Base-by-base conservation (phyloP, 2,113 vertebrate species). In the Colistium nudipinnis region DNA sequence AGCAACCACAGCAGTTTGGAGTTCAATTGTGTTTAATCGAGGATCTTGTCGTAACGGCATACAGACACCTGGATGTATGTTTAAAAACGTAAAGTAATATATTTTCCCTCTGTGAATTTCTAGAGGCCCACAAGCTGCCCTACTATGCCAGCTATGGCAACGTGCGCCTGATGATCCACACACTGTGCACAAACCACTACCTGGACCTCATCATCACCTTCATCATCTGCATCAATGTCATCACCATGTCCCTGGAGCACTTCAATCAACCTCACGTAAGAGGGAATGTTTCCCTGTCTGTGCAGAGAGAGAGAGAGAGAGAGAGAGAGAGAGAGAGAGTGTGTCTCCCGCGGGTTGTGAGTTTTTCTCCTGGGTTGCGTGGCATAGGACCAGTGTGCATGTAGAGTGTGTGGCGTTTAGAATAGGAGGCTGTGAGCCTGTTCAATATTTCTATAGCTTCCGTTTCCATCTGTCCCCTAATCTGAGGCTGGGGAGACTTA, bases 171-270 rank as follows among this genome's bases (percentile, higher is more conserved):
- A 94, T 98, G 91, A 97, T 99, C 90, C 97, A 99, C 91, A 95
- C 95, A 20, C 93, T 97, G 91, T 99, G 97, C 88, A 99, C 97
- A 76, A 98, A 96, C 92, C 96, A 98, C 94, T 96, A 98, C 87
- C 90, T 99, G 94, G 97, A 99, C 91, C 96, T 99, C 92, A 98
- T 98, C 90, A 98, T 99, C 93, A 99, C 97, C 88, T 96, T 96
- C 91, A 96, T 98, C 92, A 99, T 99, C 93, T 96, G 96, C 87
- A 94, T 99, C 93, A 99, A 99, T 0, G 97, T 99, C 78, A 94
- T 99, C 90, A 99, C 97, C 76, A 99, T 99, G 97, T 98, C 97
- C 65, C 90, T 99, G 92, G 97, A 99, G 90, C 97, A 99, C 93
- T 99, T 96, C 93, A 95, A 94, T 80, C 97, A 99, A 47, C 97